Base-by-base conservation (phyloP, 2,113 vertebrate species). In the Lophochroa leadbeateri region DNA sequence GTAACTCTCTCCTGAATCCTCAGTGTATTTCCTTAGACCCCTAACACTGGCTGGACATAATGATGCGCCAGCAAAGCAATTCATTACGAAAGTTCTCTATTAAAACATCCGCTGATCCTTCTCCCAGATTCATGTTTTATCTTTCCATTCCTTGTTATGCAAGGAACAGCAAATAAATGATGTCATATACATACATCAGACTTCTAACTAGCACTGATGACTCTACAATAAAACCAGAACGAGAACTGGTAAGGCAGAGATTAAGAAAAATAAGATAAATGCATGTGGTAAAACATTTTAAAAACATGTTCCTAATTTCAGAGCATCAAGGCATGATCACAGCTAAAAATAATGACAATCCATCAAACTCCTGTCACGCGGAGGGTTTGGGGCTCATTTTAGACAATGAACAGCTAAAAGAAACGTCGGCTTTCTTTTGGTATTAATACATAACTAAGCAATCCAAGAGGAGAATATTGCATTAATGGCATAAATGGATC, bases 401-500 rank as follows among this genome's bases (percentile, higher is more conserved):
- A 69, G 91, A 57, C 78, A 84, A 69, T 44, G 91, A 96, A 71
- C 90, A 88, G 83, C 71, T 58, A 65, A 37, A 90, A 88, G 93
- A 94, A 92, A 95, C 17, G n/a, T 61, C 0, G 21, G 13, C 69
- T 84, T 88, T 86, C 88, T 94, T 79, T 47, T 4, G 29, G 52
- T 47, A 87, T 93, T 94, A 90, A 80, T 91, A 29, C 31, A 46
- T 90, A 96, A 24, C 72, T 67, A 31, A 96, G 96, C 92, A 83
- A 71, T 94, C 94, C 77, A 14, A 87, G 92, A 75, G 79, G 95
- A 96, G 90, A 92, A 90, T 76, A 74, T 95, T 88, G 74, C 90
- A 53, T 37, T 94, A 96, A 95, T 64, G 78, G 90, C 91, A 84
- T 39, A 79, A 95, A 95, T 96, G 93, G 88, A 93, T 95, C 88